Percentiles rank a stretch among this genome's conserved stretches.
Conservation (phyloP, 2,888 invertebrate genomes). For the Acleris sparsana region DNA sequence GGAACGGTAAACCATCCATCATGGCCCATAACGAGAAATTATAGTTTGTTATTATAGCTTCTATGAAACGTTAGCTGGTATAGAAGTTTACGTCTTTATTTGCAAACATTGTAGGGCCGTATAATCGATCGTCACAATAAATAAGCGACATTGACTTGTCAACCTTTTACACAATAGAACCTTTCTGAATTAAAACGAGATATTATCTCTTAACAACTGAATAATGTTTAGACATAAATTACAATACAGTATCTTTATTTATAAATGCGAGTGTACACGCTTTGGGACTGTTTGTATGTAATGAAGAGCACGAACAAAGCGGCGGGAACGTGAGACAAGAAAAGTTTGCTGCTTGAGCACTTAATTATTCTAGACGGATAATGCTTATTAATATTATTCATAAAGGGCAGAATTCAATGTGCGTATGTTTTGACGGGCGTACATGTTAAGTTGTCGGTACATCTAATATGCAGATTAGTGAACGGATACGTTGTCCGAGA, state of each 20-base stretch:
- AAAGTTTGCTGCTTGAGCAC: constrained; percentile 39
- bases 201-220: constrained; percentile 37
- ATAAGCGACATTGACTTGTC: constrained; percentile 55
- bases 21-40: constrained; percentile 74
- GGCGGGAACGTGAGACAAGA: constrained; percentile 43
- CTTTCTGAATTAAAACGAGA: constrained; percentile 34
- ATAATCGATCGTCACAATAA: constrained; percentile 44
- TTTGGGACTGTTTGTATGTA: constrained; percentile 41
- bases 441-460: constrained; percentile 53
- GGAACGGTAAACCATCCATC: constrained; percentile 71
- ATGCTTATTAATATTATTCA: constrained; percentile 43
- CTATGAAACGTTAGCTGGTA: constrained; percentile 55
- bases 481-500: constrained; percentile 68
- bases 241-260: constrained; percentile 47
- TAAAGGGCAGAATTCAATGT: constrained; percentile 43
- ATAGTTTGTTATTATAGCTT: constrained; percentile 67
- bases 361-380: constrained; percentile 42
- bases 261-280: constrained; percentile 49
- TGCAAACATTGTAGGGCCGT: constrained; percentile 67
- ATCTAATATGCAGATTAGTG: constrained; percentile 76
- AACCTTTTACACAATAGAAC: constrained; percentile 39
- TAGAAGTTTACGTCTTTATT: constrained; percentile 70
- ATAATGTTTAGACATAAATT: constrained; percentile 37
- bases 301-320: constrained; percentile 49
- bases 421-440: constrained; percentile 41